A percentile compares a stretch with the other conserved stretches of the same genome.
These are phyloP conservation scores for Tiphia femorata DNA, from an alignment of 2,888 invertebrate species.

Conservation along the genomic window DNA sequence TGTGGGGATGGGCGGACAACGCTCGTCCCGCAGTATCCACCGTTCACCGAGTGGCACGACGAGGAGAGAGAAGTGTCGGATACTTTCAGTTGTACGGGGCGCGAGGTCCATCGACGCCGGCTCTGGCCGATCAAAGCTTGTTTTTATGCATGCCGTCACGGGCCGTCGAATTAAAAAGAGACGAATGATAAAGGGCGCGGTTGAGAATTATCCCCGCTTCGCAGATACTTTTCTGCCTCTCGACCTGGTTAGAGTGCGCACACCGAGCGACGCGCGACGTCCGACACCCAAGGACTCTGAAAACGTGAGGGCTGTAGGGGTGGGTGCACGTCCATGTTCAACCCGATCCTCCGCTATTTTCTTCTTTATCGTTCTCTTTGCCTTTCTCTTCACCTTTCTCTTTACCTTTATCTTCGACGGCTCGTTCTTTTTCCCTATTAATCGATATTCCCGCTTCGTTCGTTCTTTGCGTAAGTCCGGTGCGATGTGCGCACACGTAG, in stretches of 20 bases:
- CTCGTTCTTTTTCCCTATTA: not conserved
- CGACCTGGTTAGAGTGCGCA: not conserved
- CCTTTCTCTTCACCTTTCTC: not conserved
- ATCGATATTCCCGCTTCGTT: not conserved
- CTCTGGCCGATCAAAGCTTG: conserved; percentile 5
- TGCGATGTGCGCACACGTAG: too few relatives aligned
- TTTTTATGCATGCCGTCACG: not conserved
- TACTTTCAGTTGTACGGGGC: not conserved
- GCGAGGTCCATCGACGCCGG: not conserved
- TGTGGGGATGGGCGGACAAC: too few relatives aligned
- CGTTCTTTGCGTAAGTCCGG: not conserved
- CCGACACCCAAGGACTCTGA: too few relatives aligned
- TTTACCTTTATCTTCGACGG: not conserved
- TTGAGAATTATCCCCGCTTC: not conserved
- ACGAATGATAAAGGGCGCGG: not conserved
- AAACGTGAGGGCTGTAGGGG: too few relatives aligned
- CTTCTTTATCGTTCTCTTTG: not conserved
- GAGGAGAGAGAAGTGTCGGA: not conserved
- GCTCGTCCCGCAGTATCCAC: too few relatives aligned
- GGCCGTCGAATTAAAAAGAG: not conserved
- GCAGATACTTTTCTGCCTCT: not conserved
- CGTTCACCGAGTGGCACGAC: too few relatives aligned
- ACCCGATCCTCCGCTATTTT: not conserved
- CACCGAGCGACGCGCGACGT: too few relatives aligned
- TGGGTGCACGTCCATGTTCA: not conserved